A percentile compares a stretch with the other conserved stretches of the same genome.
Evolutionary conservation across 2,888 invertebrate species (phyloP).

Genomic region (Mesorhabditis belari): DNA sequence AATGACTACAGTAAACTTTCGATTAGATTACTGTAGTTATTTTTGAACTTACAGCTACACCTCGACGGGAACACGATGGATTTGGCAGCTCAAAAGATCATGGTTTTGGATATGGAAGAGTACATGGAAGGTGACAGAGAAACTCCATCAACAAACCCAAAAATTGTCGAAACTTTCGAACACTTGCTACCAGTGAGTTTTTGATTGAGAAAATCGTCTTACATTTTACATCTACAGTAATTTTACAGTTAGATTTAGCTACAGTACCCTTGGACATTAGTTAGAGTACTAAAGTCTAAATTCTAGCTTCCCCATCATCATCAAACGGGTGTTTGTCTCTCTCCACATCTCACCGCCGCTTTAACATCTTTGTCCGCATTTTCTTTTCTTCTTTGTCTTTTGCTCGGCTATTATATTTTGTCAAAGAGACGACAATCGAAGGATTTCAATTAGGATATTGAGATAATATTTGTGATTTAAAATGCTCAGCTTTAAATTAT

Average conservation of each 20-base stretch:
- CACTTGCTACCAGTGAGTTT: neutral
- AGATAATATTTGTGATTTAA: no score
- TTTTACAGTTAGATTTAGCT: no score
- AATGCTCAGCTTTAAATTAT: no score
- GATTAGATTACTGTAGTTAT: neutral
- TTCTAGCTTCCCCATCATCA: neutral
- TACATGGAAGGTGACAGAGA: slow-evolving; percentile 4
- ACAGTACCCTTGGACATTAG: no score
- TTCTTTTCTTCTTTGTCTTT: neutral
- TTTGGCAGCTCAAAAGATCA: slow-evolving; percentile 46
- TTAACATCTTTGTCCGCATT: neutral
- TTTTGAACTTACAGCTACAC: slow-evolving; percentile 4
- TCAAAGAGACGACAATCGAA: neutral
- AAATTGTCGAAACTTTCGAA: neutral
- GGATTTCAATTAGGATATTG: neutral
- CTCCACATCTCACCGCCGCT: neutral
- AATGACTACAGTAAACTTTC: neutral
- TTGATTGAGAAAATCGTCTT: no score
- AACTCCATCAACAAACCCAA: neutral
- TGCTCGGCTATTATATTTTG: neutral
- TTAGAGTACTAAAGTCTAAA: no score
- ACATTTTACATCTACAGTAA: no score
- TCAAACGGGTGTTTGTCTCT: neutral
- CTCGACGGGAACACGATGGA: slow-evolving; percentile 42
- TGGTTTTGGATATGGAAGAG: slow-evolving; percentile 49